Evolutionary conservation across 2,797 vertebrate genomes (phyloP), one percentile per base, ranked within the genome.

Genomic region (Novumbra hubbsi): DNA sequence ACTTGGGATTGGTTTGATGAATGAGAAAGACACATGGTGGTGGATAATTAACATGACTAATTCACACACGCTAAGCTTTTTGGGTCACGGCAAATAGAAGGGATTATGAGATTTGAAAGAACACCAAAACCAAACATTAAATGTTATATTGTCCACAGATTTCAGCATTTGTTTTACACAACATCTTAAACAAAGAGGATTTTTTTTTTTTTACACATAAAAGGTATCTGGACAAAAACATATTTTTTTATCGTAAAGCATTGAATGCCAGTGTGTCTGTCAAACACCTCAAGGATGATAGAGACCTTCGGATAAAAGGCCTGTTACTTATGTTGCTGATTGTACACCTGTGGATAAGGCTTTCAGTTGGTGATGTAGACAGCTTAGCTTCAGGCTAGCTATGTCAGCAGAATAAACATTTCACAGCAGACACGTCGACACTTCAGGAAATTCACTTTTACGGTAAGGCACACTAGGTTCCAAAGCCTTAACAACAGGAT

Each of bases 301-400:
- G n/a, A 66, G 74, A 76, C 63, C 30, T 48, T 50, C 63, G 72
- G 67, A 75, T 66, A 78, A 72, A 74, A 75, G 71, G 60, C 57
- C 68, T 48, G 34, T 76, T 74, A 71, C 68, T 78, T 73, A 52
- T 78, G 67, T 65, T 32, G 72, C 55, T 85, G 80, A 84, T 83
- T 84, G 75, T 81, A 78, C 76, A 83, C 64, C 78, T 80, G 77
- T 77, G 68, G 76, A 83, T 84, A 82, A 81, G 81, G 67, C 68
- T 71, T 80, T 84, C 48, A 73, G 50, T 75, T 78, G 72, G 66
- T 63, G 32, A 49, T 70, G 71, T 60, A 62, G 76, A 78, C 68
- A 74, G 71, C 67, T 30, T 71, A 78, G 76, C 78, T 76, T 65
- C 70, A 66, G 81, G 80, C 74, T 67, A 76, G 28, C 77, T 55